phyloP scores from a whole-genome alignment of 2,797 vertebrate species.

The Myoxocephalus aenaeus region DNA sequence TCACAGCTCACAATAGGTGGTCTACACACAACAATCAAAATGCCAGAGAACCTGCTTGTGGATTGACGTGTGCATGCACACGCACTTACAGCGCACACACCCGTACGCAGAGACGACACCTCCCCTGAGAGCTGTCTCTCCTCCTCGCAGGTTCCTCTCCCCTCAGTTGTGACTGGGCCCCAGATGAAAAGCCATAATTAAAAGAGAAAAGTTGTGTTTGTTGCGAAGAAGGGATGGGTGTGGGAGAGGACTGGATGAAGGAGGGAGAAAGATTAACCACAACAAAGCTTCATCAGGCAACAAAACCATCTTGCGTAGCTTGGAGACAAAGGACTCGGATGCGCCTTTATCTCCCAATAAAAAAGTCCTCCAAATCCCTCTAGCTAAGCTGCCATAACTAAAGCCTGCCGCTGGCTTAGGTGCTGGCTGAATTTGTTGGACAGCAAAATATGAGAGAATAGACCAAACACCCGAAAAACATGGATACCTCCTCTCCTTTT shows the following conservation, averaged over 20 bases:
- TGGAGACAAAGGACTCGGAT: constrained; percentile 71
- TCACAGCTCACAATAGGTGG: constrained; percentile 76
- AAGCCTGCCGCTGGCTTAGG: constrained; percentile 62
- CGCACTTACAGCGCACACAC: constrained; percentile 28
- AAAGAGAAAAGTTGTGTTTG: constrained; percentile 76
- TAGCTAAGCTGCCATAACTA: constrained; percentile 75
- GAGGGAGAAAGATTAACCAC: constrained; percentile 65
- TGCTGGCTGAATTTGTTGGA: constrained; percentile 57
- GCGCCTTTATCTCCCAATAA: constrained; percentile 67
- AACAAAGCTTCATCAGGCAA: constrained; percentile 69
- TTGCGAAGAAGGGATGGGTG: constrained; percentile 39
- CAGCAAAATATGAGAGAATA: constrained; percentile 54
- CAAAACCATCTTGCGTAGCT: constrained; percentile 65
- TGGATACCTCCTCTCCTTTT: constrained; percentile 45
- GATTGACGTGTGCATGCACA: constrained; percentile 48
- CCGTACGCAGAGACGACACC: constrained; percentile 26
- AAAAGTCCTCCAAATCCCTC: constrained; percentile 70
- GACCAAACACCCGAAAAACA: constrained; percentile 36
- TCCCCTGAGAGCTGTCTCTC: constrained; percentile 55
- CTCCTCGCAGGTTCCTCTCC: constrained; percentile 58
- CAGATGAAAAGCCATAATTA: constrained; percentile 77
- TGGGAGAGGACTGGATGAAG: constrained; percentile 52
- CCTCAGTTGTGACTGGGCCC: constrained; percentile 64
- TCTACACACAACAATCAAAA: constrained; percentile 67
- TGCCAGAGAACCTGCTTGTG: constrained; percentile 57